Evolutionary conservation across 2,888 invertebrate species (phyloP).

Genomic region (Caenorhabditis imperialis): DNA sequence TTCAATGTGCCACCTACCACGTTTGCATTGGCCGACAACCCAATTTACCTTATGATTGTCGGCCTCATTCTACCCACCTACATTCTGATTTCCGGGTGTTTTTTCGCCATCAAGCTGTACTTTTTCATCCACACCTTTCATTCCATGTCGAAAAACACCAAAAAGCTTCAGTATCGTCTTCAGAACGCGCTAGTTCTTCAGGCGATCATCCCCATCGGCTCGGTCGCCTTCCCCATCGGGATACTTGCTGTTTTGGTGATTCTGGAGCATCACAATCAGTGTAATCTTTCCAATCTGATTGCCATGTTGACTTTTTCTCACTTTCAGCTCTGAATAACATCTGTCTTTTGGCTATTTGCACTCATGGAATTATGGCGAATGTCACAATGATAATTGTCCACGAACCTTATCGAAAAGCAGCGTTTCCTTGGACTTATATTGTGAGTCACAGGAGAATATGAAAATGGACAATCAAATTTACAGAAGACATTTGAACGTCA

Average conservation of each 20-base stretch:
- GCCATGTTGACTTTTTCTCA: not conserved
- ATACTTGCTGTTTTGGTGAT: not conserved
- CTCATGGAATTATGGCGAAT: not conserved
- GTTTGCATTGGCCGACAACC: not conserved
- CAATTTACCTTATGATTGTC: not conserved
- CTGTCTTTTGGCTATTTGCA: not conserved
- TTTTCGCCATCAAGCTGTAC: not conserved
- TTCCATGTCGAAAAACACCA: not conserved
- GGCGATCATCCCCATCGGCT: not conserved
- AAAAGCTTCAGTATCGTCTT: not conserved
- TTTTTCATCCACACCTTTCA: not conserved
- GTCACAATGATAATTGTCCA: not conserved
- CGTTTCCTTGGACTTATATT: not conserved
- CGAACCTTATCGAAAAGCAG: constrained; percentile 1
- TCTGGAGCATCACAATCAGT: not conserved
- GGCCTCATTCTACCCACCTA: not conserved
- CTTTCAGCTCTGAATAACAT: constrained; percentile 1
- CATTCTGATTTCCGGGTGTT: not conserved
- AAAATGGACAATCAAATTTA: too few species aligned
- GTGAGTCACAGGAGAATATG: too few species aligned
- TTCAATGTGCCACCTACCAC: not conserved
- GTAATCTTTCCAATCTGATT: not conserved
- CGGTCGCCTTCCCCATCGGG: not conserved
- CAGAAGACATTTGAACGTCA: too few species aligned
- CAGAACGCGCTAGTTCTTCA: not conserved